These are phyloP conservation scores for Sphinx pinastri DNA, from an alignment of 2,888 invertebrate genomes.

Conservation along the genomic window DNA sequence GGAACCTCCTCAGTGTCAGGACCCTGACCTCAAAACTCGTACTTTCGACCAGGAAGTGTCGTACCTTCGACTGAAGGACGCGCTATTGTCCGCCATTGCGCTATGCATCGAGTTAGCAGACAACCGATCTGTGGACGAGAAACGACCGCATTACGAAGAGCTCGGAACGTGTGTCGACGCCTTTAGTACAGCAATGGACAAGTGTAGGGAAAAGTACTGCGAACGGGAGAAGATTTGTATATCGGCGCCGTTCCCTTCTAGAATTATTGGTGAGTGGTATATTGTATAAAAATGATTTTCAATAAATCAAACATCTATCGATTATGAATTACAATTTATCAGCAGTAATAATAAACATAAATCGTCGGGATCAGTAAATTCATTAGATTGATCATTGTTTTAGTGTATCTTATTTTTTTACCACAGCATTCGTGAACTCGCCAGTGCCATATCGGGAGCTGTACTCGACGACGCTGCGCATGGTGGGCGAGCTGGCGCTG, in stretches of 20 bases:
- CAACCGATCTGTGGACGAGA: slow-evolving; percentile 49
- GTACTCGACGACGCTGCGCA: slow-evolving; percentile 55
- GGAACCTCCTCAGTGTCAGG: slow-evolving; percentile 84
- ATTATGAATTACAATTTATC: no score
- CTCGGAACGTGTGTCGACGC: slow-evolving; percentile 59
- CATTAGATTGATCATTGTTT: no score
- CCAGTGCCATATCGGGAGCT: slow-evolving; percentile 75
- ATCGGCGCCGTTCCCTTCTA: slow-evolving; percentile 66
- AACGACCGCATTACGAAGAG: slow-evolving; percentile 55
- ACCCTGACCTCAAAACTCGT: slow-evolving; percentile 55
- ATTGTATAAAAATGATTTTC: background rate
- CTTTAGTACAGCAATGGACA: slow-evolving; percentile 62
- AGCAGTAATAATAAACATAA: no score
- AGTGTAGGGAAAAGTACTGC: slow-evolving; percentile 56
- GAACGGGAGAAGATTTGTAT: slow-evolving; percentile 58
- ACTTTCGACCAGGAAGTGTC: slow-evolving; percentile 70
- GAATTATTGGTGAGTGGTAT: slow-evolving; percentile 67
- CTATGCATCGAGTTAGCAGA: slow-evolving; percentile 68
- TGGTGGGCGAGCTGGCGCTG: slow-evolving; percentile 56
- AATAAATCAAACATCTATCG: no score
- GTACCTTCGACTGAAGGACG: slow-evolving; percentile 69
- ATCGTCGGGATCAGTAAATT: no score
- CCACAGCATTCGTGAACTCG: slow-evolving; percentile 67
- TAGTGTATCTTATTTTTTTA: background rate
- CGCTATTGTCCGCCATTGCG: slow-evolving; percentile 62